phyloP scores from a whole-genome alignment of 2,797 vertebrate species.

The Tragelaphus eurycerus region DNA sequence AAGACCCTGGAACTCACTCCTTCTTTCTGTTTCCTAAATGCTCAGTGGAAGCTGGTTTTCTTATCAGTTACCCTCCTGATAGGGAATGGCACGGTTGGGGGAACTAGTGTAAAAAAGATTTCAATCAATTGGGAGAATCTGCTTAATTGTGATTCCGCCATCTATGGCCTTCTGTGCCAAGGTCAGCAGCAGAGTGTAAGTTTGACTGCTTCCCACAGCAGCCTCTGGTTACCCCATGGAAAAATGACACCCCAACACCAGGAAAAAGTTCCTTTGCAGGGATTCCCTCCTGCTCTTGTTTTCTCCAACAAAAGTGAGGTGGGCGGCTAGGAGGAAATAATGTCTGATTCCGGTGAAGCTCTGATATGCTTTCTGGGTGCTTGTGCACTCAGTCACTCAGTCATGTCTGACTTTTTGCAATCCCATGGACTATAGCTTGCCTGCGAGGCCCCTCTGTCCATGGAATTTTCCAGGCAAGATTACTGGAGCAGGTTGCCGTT shows the following conservation, averaged over 20 bases:
- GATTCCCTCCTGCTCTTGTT: not conserved
- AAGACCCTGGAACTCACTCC: not conserved
- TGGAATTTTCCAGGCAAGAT: not conserved
- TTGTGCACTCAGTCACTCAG: not conserved
- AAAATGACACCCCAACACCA: not conserved
- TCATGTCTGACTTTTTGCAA: not conserved
- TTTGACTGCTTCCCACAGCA: not conserved
- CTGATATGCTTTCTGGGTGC: not conserved
- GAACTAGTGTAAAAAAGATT: not conserved
- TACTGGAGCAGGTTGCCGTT: not conserved
- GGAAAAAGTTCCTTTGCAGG: not conserved
- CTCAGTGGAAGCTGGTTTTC: not conserved
- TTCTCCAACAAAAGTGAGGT: not conserved
- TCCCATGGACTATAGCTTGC: not conserved
- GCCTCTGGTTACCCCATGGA: not conserved
- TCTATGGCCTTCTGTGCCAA: not conserved
- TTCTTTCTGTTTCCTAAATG: not conserved
- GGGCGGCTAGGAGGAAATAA: not conserved
- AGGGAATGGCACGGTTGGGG: rapidly evolving
- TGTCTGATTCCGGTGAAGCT: not conserved
- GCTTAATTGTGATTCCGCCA: not conserved
- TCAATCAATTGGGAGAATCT: not conserved
- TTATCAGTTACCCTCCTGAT: not conserved
- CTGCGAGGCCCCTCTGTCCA: not conserved
- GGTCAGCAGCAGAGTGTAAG: not conserved